Evolutionary conservation across 37 sponge, comb jelly and placozoan species (phyloP).

Genomic region (Halichondria panicea): DNA sequence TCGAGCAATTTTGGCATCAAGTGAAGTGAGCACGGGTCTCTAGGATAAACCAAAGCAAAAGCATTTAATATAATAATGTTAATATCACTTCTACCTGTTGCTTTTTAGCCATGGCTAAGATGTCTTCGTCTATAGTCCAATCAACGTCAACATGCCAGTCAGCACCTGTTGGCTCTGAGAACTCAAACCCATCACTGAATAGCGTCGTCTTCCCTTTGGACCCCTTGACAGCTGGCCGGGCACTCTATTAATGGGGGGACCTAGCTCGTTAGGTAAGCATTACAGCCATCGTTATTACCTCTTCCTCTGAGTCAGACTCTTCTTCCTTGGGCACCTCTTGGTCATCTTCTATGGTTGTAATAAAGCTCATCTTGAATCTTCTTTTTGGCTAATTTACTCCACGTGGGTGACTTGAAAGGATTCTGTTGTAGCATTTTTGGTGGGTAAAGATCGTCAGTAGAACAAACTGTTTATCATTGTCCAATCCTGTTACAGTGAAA

Average conservation of each 20-base stretch:
- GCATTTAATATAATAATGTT: too few relatives aligned
- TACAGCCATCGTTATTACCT: conserved; percentile 4
- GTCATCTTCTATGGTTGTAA: conserved; percentile 86
- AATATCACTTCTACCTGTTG: background rate
- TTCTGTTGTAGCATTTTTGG: too few relatives aligned
- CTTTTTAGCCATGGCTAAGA: conserved; percentile 19
- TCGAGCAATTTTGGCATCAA: conserved; percentile 69
- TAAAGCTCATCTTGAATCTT: too few relatives aligned
- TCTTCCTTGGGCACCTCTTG: conserved; percentile 47
- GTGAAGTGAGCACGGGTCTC: conserved; percentile 24
- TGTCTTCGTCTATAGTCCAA: conserved; percentile 20
- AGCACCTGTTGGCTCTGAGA: background rate
- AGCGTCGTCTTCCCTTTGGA: background rate
- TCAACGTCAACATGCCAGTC: conserved; percentile 17
- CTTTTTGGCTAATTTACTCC: background rate
- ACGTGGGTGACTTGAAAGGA: conserved; percentile 4
- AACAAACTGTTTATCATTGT: background rate
- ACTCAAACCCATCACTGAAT: conserved; percentile 52
- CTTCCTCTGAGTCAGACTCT: conserved; percentile 60
- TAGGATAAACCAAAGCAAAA: background rate
- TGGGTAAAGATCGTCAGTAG: too few relatives aligned
- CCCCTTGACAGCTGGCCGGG: background rate
- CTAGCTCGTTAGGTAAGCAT: too few relatives aligned
- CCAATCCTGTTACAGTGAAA: background rate
- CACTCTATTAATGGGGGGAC: background rate